These are phyloP conservation scores for Agapornis canus DNA, from an alignment of 2,797 vertebrate genomes.

Conservation along the genomic window DNA sequence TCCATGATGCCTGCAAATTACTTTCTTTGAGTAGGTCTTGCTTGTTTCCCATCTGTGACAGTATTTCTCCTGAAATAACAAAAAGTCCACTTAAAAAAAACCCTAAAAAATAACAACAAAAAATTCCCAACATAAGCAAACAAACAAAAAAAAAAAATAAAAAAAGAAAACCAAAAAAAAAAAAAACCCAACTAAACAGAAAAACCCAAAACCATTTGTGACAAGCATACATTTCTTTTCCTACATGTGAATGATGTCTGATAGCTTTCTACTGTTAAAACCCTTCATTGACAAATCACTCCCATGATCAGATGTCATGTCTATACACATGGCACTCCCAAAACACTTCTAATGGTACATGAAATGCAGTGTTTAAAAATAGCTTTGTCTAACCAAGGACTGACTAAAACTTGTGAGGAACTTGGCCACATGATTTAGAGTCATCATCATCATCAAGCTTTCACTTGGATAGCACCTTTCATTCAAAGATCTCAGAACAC, in stretches of 20 bases:
- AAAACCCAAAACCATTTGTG: background rate
- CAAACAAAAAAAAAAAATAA: too few species aligned
- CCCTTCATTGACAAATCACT: background rate
- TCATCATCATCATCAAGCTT: conserved; percentile 54
- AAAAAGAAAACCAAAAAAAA: too few species aligned
- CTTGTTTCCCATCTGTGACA: background rate
- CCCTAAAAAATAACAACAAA: background rate
- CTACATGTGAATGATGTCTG: background rate
- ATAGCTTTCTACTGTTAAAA: background rate
- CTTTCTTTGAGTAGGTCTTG: background rate
- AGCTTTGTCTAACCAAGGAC: conserved; percentile 4
- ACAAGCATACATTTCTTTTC: background rate
- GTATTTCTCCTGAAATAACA: background rate
- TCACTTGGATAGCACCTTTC: conserved; percentile 67
- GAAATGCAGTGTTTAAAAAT: conserved; percentile 29
- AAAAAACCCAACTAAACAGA: background rate
- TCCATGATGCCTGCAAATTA: rapidly evolving
- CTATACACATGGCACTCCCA: background rate
- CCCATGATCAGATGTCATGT: background rate
- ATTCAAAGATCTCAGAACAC: conserved; percentile 58
- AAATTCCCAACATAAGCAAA: background rate
- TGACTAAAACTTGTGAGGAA: conserved; percentile 19
- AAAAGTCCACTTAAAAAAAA: background rate
- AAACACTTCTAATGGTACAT: background rate
- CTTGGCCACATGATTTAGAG: conserved; percentile 25